phyloP scores from a whole-genome alignment of 2,113 vertebrate genomes.

The Trichomycterus rosablanca region DNA sequence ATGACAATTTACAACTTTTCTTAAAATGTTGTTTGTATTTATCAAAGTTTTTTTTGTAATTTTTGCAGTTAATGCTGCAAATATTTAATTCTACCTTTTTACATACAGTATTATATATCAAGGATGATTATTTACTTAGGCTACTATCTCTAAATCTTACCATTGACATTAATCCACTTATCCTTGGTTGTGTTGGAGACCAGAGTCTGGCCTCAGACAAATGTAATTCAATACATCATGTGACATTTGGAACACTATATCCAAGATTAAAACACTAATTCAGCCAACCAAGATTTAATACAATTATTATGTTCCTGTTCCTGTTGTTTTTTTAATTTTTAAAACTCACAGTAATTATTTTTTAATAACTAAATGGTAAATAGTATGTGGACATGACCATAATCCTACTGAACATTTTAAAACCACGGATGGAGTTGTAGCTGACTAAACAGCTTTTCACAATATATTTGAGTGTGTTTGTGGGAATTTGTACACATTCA shows the following conservation, averaged over 20 bases:
- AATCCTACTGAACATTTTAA: too few relatives aligned
- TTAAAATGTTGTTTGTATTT: too few relatives aligned
- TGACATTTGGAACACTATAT: conserved; percentile 34
- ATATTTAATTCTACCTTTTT: conserved; percentile 35
- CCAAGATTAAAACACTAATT: conserved; percentile 25
- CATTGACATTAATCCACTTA: conserved; percentile 44
- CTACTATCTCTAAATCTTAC: conserved; percentile 43
- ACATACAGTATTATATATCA: conserved; percentile 52
- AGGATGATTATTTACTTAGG: conserved; percentile 53
- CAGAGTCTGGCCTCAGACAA: conserved; percentile 46
- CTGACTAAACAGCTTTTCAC: too few relatives aligned
- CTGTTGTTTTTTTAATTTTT: too few relatives aligned
- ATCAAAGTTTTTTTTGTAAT: conserved; percentile 6
- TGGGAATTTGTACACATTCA: too few relatives aligned
- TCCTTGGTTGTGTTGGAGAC: conserved; percentile 61
- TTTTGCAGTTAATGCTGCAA: conserved; percentile 25
- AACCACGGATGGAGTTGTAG: too few relatives aligned
- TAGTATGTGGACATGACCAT: too few relatives aligned
- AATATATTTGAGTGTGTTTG: too few relatives aligned
- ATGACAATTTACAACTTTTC: too few relatives aligned
- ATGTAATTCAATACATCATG: conserved; percentile 37
- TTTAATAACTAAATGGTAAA: too few relatives aligned
- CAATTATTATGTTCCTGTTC: neutral
- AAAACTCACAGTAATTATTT: too few relatives aligned
- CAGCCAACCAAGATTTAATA: neutral